Evolutionary conservation across 2,797 vertebrate species (phyloP).

Genomic region (Catostomus latipinnis): DNA sequence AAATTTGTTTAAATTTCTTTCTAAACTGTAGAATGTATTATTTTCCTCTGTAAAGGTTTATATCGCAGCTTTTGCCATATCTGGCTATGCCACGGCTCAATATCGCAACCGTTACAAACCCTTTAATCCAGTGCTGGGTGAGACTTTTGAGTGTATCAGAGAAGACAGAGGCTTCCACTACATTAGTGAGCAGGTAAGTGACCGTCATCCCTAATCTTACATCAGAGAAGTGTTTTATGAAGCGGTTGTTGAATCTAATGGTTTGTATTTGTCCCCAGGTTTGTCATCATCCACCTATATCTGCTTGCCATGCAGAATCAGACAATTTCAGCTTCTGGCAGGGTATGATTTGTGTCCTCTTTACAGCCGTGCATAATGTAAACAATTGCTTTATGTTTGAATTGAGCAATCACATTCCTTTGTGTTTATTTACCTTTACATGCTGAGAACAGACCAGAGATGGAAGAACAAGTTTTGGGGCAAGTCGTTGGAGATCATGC

Average conservation of each 20-base stretch:
- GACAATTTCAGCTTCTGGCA: constrained; percentile 94
- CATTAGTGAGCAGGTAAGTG: constrained; percentile 89
- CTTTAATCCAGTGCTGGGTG: constrained; percentile 93
- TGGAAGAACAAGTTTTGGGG: constrained; percentile 99
- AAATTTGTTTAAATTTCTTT: no score
- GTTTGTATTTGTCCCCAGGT: constrained; percentile 75
- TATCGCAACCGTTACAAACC: constrained; percentile 92
- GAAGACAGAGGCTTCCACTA: constrained; percentile 86
- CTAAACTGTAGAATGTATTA: no score
- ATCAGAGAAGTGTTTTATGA: background rate
- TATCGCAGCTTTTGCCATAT: constrained; percentile 91
- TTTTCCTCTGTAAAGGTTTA: constrained; percentile 78
- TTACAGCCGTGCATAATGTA: background rate
- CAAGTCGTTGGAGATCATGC: constrained; percentile 93
- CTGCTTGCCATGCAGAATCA: constrained; percentile 90
- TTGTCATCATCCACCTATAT: constrained; percentile 92
- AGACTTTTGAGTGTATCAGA: constrained; percentile 89
- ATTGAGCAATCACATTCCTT: constrained; percentile 2
- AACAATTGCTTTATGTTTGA: background rate
- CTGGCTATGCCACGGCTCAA: constrained; percentile 88
- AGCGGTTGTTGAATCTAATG: constrained; percentile 16
- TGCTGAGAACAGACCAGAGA: constrained; percentile 83
- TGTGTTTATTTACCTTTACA: constrained; percentile 17
- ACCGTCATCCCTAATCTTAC: background rate
- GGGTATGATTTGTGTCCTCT: constrained; percentile 74